Evolutionary conservation across 2,113 vertebrate genomes (phyloP), one percentile per base, ranked within the genome.

Genomic region (Poicephalus gulielmi): DNA sequence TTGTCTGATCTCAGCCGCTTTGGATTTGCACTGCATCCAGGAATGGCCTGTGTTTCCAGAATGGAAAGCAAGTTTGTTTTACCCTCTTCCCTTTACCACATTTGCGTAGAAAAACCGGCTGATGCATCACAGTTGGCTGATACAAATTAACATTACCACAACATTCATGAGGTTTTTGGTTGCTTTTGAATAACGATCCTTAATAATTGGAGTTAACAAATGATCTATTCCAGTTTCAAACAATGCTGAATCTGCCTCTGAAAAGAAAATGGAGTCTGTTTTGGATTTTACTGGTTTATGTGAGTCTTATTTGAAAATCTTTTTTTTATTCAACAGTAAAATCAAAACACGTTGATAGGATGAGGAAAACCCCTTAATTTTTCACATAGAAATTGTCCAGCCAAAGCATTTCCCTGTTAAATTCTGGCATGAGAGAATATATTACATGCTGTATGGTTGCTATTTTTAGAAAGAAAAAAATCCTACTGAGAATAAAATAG

Each of bases 351-450:
- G 47, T 52, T 94, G 94, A 85, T 73, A 44, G 85, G 84, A 83
- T 50, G 41, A 76, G 94, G 68, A 59, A 80, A 95, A 89, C 0
- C 39, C 83, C 60, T 88, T 86, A 27, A 86, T 91, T 84, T 84
- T 92, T 90, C 95, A 94, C 71, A 55, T 53, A 94, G 89, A 84
- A 90, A 86, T 84, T 94, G 86, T 71, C 83, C 87, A 83, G 83
- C 57, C 91, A 77, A 75, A 96, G 60, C 92, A 88, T 37, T 8
- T 88, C 71, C 53, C 68, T 77, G 83, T 94, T 75, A 69, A 86
- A 71, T 73, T 35, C 71, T 78, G 62, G 76, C 80, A 70, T 11
- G 23, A n/a, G 84, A 78, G 86, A 90, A 80, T 59, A 16, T 8
- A 70, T 73, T 66, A 55, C 33, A 74, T 2, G 4, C 63, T 30